Percentiles rank a stretch among this genome's conserved stretches.
Evolutionary conservation across 2,797 vertebrate genomes (phyloP).

Genomic region (Tapera naevia): DNA sequence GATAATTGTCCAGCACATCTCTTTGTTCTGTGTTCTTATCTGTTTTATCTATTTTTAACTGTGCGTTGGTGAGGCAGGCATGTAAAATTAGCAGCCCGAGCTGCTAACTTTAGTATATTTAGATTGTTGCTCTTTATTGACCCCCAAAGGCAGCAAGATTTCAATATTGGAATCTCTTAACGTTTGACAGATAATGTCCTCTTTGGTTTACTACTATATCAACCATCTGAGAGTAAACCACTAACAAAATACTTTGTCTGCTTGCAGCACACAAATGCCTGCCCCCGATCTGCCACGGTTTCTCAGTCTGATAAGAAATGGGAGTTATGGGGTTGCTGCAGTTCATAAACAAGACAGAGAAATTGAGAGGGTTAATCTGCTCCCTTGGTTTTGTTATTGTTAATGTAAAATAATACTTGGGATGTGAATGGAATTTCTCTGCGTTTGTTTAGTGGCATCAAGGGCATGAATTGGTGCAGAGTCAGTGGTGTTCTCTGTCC

Average conservation of each 20-base stretch:
- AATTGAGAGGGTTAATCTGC: background rate
- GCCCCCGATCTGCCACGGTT: background rate
- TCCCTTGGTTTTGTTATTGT: background rate
- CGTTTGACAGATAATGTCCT: background rate
- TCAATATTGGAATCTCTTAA: background rate
- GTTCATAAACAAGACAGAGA: background rate
- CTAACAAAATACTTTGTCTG: background rate
- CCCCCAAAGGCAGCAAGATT: constrained; percentile 13
- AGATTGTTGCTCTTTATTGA: background rate
- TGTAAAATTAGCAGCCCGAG: constrained; percentile 36
- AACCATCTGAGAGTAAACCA: background rate
- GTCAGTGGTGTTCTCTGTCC: background rate
- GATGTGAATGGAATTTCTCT: background rate
- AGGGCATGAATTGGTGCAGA: background rate
- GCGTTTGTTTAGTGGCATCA: background rate
- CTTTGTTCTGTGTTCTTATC: constrained; percentile 47
- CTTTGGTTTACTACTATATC: background rate
- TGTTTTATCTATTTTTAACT: constrained; percentile 52
- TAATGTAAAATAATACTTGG: background rate
- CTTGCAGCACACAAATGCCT: background rate
- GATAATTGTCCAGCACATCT: constrained; percentile 39
- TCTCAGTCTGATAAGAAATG: background rate
- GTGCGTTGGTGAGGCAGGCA: background rate
- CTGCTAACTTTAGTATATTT: constrained; percentile 15
- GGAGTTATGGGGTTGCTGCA: background rate